A percentile compares a stretch with the other conserved stretches of the same genome.
phyloP scores from a whole-genome alignment of 1,140 invertebrate species.

The Diachasmimorpha longicaudata region DNA sequence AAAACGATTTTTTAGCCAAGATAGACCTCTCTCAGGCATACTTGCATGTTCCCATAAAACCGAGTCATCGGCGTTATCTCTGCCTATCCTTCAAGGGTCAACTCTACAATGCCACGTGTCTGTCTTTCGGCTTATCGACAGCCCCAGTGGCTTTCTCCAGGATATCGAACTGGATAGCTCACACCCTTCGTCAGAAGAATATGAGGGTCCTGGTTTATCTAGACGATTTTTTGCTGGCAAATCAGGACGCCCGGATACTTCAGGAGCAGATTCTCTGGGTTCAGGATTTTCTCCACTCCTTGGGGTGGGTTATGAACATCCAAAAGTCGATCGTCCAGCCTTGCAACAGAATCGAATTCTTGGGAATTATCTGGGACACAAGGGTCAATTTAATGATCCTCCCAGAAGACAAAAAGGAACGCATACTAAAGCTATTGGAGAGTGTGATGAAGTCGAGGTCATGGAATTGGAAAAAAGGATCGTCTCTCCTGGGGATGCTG shows the following conservation, averaged over 20 bases:
- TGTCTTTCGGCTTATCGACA: conserved; percentile 7
- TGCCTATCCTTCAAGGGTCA: conserved; percentile 20
- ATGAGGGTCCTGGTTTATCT: conserved; percentile 31
- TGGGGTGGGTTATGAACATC: conserved; percentile 23
- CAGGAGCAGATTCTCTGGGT: too few species aligned
- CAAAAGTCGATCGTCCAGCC: conserved; percentile 10
- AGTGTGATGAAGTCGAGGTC: not conserved
- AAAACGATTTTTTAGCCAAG: conserved; percentile 5
- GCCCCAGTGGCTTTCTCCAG: not conserved
- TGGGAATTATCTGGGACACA: conserved; percentile 23
- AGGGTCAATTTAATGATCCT: conserved; percentile 1
- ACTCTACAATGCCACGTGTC: conserved; percentile 42
- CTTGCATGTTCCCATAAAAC: conserved; percentile 13
- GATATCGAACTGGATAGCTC: conserved; percentile 36
- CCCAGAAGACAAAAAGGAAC: conserved; percentile 15
- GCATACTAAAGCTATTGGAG: not conserved
- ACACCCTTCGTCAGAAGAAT: too few species aligned
- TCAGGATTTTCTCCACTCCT: not conserved
- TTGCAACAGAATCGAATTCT: conserved; percentile 7
- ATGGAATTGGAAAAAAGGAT: not conserved
- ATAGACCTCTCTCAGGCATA: conserved; percentile 21
- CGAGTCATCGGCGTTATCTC: conserved; percentile 18
- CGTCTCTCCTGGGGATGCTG: conserved; percentile 16
- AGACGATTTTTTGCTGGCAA: conserved; percentile 19
- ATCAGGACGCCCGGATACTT: not conserved